A percentile compares a stretch with the other conserved stretches of the same genome.
phyloP scores from a whole-genome alignment of 2,113 vertebrate species.

The Astur gentilis region DNA sequence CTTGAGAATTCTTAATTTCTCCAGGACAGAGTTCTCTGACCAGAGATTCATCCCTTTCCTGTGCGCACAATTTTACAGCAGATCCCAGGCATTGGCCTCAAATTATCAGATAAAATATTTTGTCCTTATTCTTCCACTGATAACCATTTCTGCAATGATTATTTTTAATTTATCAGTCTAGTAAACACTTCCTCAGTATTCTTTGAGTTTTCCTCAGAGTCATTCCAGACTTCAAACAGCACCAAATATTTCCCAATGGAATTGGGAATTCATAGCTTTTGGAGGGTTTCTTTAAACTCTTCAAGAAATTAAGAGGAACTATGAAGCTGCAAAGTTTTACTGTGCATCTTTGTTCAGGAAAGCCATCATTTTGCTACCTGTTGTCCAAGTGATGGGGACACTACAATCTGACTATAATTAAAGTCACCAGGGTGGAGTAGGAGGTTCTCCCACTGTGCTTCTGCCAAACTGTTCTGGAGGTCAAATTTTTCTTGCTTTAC shows the following conservation, averaged over 20 bases:
- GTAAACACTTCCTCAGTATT: neutral
- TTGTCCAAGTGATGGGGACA: neutral
- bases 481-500: neutral
- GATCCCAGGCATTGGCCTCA: neutral
- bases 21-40: neutral
- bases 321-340: neutral
- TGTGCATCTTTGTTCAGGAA: neutral
- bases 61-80: neutral
- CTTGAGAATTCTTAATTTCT: neutral
- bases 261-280: neutral
- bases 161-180: neutral
- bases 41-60: neutral
- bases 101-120: neutral
- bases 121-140: neutral
- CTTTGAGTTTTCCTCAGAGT: neutral
- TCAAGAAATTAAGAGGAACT: neutral
- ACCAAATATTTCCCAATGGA: neutral
- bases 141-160: neutral
- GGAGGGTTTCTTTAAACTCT: neutral
- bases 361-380: neutral
- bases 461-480: neutral
- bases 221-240: neutral
- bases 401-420: neutral
- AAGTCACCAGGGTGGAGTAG: neutral
- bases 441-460: neutral